Conservation (phyloP, 1,140 invertebrate species). For the Medauroidea extradentata region DNA sequence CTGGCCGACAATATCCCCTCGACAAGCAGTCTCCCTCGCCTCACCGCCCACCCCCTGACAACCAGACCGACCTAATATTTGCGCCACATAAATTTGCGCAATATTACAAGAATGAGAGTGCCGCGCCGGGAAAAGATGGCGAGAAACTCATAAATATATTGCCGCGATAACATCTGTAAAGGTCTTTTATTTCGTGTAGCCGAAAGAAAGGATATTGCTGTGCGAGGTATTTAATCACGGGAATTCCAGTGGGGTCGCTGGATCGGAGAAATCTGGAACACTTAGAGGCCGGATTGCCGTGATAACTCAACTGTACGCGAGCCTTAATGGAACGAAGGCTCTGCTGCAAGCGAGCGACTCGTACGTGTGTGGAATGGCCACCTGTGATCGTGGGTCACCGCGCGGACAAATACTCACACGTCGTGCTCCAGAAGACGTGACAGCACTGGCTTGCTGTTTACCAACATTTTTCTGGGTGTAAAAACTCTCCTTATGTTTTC, state of each 20-base stretch:
- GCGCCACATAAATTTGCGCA: slow-evolving; percentile 29
- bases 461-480: too few species aligned
- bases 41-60: background rate
- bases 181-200: slow-evolving; percentile 29
- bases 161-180: slow-evolving; percentile 37
- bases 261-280: background rate
- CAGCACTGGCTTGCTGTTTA: too few species aligned
- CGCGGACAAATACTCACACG: too few species aligned
- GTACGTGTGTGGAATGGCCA: too few species aligned
- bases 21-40: background rate
- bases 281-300: background rate
- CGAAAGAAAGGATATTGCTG: slow-evolving; percentile 31
- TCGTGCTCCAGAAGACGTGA: too few species aligned
- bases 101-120: slow-evolving; percentile 30
- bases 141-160: slow-evolving; percentile 33
- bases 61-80: slow-evolving; percentile 25
- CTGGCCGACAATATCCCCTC: slow-evolving; percentile 11
- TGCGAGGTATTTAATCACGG: slow-evolving; percentile 29
- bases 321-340: too few species aligned
- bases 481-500: too few species aligned
- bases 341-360: too few species aligned
- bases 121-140: slow-evolving; percentile 21
- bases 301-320: slow-evolving; percentile 4
- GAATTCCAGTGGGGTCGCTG: slow-evolving; percentile 1
- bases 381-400: too few species aligned